phyloP scores from a whole-genome alignment of 2,113 vertebrate species.

The Plestiodon gilberti region DNA sequence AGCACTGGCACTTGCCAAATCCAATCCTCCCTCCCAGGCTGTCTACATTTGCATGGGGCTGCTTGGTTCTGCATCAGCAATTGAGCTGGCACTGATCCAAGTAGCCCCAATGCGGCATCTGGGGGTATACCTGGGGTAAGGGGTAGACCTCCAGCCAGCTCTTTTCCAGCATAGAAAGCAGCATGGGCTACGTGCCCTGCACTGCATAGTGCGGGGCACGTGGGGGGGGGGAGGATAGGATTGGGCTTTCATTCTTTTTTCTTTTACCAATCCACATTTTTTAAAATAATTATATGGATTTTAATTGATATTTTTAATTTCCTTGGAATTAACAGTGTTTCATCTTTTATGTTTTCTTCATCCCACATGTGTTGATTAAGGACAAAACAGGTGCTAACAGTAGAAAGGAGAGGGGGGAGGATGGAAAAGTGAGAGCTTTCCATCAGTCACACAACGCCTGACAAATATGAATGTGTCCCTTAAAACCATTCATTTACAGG shows the following conservation, averaged over 20 bases:
- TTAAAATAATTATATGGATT: background rate
- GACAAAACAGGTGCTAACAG: background rate
- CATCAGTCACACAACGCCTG: background rate
- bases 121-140: no score
- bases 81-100: no score
- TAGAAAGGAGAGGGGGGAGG: background rate
- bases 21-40: no score
- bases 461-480: background rate
- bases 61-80: no score
- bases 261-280: background rate
- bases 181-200: no score
- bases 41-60: no score
- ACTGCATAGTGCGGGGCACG: no score
- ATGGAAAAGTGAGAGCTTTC: background rate
- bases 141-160: no score
- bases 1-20: no score
- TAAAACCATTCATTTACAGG: background rate
- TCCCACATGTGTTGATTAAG: background rate
- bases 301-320: background rate
- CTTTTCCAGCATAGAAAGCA: no score
- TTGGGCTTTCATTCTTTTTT: background rate
- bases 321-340: background rate
- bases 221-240: no score
- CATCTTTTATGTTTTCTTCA: background rate
- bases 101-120: no score